Conservation (phyloP, 2,888 invertebrate species). For the Clitarchus hookeri region DNA sequence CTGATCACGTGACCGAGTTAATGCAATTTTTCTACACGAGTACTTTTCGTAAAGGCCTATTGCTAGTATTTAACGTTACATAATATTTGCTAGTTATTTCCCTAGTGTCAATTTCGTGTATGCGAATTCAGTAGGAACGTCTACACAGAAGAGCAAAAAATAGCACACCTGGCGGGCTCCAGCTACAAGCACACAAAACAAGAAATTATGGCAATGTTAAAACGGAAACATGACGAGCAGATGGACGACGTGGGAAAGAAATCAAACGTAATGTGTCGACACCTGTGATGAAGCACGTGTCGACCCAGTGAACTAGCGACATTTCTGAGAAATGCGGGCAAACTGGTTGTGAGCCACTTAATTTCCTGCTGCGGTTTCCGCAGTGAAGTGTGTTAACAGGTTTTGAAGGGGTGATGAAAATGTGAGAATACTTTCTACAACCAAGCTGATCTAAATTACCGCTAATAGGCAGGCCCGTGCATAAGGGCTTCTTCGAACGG, state of each 20-base stretch:
- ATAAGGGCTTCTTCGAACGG: too few relatives aligned
- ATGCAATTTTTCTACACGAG: too few relatives aligned
- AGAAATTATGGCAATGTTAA: not conserved
- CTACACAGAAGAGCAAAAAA: too few relatives aligned
- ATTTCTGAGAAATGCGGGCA: not conserved
- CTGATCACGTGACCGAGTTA: too few relatives aligned
- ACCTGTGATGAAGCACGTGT: not conserved
- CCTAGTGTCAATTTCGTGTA: too few relatives aligned
- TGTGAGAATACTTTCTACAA: not conserved
- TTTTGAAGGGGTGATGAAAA: not conserved
- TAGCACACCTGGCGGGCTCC: too few relatives aligned
- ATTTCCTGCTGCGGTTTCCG: not conserved
- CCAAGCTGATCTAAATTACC: not conserved
- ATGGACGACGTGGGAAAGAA: not conserved
- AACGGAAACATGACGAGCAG: not conserved
- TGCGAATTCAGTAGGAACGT: too few relatives aligned
- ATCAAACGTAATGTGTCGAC: not conserved
- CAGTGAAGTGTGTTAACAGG: not conserved
- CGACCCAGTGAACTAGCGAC: not conserved
- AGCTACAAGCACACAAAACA: too few relatives aligned
- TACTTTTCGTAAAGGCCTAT: too few relatives aligned
- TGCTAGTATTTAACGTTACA: too few relatives aligned
- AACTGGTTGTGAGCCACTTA: not conserved
- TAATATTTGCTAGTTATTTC: too few relatives aligned
- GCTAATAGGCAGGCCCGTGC: too few relatives aligned